These are phyloP conservation scores for Neolamprologus caudopunctatus DNA, from an alignment of 2,113 vertebrate genomes.

Conservation along the genomic window DNA sequence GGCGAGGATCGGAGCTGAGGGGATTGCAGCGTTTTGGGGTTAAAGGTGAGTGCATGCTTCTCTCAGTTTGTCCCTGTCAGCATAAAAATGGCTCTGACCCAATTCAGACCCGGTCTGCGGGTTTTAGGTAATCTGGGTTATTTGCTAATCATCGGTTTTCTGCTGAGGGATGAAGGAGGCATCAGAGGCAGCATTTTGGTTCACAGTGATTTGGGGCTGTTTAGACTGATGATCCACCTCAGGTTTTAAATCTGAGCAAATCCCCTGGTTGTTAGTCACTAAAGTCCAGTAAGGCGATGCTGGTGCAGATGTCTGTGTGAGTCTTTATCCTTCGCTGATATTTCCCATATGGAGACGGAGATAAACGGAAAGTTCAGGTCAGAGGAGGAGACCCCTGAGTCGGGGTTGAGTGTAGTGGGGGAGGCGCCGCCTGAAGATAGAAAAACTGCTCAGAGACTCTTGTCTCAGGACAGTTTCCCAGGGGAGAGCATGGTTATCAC, in stretches of 20 bases:
- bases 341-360: not conserved
- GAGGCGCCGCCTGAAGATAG: not conserved
- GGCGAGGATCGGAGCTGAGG: not conserved
- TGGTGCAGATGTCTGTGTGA: not conserved
- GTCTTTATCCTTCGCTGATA: not conserved
- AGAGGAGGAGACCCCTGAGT: not conserved
- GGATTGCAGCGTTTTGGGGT: not conserved
- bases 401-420: not conserved
- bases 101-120: not conserved
- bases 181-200: not conserved
- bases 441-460: not conserved
- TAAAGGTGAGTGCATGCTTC: not conserved
- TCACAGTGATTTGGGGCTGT: not conserved
- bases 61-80: not conserved
- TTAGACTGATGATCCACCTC: not conserved
- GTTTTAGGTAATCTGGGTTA: not conserved
- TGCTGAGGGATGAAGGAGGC: not conserved
- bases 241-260: not conserved
- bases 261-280: not conserved
- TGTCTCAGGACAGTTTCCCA: conserved; percentile 11
- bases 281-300: not conserved
- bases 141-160: not conserved
- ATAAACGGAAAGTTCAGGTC: not conserved
- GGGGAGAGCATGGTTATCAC: not conserved
- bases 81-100: not conserved